Evolutionary conservation across 92 coral and sea anemone genomes (phyloP), one percentile per base, ranked within the genome.

Genomic region (Epizoanthus ramosus): DNA sequence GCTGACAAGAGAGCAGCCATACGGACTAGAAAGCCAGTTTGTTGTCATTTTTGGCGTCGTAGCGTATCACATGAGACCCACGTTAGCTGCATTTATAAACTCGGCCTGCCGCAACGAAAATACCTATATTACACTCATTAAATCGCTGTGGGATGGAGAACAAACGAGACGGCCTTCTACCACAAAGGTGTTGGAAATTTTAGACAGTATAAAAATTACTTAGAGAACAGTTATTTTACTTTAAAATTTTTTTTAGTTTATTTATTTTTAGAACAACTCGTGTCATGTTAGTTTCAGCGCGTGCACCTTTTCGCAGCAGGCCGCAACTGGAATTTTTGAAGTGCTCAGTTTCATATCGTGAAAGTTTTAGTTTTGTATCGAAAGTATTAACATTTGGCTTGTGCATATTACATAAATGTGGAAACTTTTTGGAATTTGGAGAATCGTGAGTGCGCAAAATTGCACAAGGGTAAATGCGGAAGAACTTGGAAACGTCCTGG

Each of bases 11-110:
- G 97, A 89, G 25, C 93, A 89, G 73, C 98, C 98, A 18, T 95
- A 95, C 72, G 95, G 94, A 80, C 92, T 89, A 10, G 95, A 95
- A 77, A 94, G 92, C 75, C 97, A 93, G 68, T 94, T 93, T 75
- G 90, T 95, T 45, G 98, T 95, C 56, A 95, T 95, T 75, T 95
- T 93, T 87, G 98, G 98, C 21, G 96, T 95, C 25, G 98, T 94
- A 7, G 96, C 98, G 61, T 81, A 95, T 71, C 91, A 92, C 28
- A 79, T 95, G 87, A 89, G 98, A 21, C 98, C 98, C 52, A 69
- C 93, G 23, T 83, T 90, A 0, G 84, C 75, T 21, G 87, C 84
- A 17, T 75, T 92, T 63, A 85, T 88, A 69, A 80, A 81, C 73
- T 63, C 89, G 28, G 75, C 64, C 66, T 86, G 81, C 58, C 45